A percentile compares a stretch with the other conserved stretches of the same genome.
Evolutionary conservation across 2,888 invertebrate genomes (phyloP).

Genomic region (Drosophila seclusa): DNA sequence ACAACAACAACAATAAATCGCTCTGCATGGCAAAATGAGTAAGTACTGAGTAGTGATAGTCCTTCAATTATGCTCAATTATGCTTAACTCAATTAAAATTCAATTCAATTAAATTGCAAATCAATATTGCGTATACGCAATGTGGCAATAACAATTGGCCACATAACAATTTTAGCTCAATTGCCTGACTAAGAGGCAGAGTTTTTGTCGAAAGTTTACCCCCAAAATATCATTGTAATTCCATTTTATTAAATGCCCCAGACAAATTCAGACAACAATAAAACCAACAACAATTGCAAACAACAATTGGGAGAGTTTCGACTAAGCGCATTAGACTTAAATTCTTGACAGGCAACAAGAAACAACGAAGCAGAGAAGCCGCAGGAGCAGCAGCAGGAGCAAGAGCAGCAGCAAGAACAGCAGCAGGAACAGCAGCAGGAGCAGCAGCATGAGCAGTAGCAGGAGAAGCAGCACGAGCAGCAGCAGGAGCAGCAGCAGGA

Average conservation of each 20-base stretch:
- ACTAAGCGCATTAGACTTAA: constrained; percentile 75
- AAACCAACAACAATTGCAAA: constrained; percentile 14
- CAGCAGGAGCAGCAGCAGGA: background rate
- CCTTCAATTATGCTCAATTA: constrained; percentile 17
- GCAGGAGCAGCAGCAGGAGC: too few species aligned
- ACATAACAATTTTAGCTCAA: constrained; percentile 40
- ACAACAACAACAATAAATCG: constrained; percentile 5
- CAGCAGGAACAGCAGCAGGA: accelerated
- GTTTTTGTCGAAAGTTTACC: constrained; percentile 47
- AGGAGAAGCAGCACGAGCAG: accelerated
- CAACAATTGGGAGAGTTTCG: constrained; percentile 26
- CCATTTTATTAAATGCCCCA: constrained; percentile 60
- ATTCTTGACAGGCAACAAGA: constrained; percentile 50
- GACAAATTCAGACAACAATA: constrained; percentile 17
- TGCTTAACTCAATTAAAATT: constrained; percentile 54
- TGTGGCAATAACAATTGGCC: background rate
- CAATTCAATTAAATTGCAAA: constrained; percentile 46
- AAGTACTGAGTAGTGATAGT: constrained; percentile 37
- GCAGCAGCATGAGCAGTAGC: accelerated
- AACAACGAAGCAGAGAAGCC: constrained; percentile 5
- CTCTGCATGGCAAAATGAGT: constrained; percentile 61
- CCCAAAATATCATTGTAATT: constrained; percentile 59
- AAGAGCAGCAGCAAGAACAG: background rate
- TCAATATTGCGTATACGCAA: constrained; percentile 53
- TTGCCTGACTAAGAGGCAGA: constrained; percentile 41